A percentile compares a stretch with the other conserved stretches of the same genome.
These are phyloP conservation scores for Ophthalmolycus amberensis DNA, from an alignment of 2,113 vertebrate genomes.

Conservation along the genomic window DNA sequence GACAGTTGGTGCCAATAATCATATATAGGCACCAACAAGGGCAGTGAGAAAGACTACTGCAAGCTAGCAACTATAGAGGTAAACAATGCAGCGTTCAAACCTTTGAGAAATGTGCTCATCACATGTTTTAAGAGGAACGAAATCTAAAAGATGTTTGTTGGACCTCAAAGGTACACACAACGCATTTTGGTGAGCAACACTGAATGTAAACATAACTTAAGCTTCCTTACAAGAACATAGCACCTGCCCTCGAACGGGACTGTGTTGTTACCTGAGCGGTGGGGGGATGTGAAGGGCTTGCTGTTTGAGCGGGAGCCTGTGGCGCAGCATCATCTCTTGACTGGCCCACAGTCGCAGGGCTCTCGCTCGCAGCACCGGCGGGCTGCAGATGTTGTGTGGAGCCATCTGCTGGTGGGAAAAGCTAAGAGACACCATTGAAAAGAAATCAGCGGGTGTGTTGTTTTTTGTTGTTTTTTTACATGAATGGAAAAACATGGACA, in stretches of 20 bases:
- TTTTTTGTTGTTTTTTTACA: neutral
- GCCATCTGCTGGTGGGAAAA: constrained; percentile 72
- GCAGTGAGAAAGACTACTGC: neutral
- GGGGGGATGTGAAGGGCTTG: constrained; percentile 80
- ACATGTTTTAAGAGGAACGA: too few relatives aligned
- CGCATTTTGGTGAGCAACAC: too few relatives aligned
- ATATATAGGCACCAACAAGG: neutral
- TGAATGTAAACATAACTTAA: too few relatives aligned
- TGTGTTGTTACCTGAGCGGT: constrained; percentile 69
- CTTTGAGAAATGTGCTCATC: too few relatives aligned
- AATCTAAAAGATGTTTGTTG: too few relatives aligned
- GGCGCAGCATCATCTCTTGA: constrained; percentile 80
- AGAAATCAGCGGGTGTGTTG: neutral
- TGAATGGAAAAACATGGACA: constrained; percentile 6
- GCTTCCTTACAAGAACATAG: neutral
- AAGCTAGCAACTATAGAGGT: neutral
- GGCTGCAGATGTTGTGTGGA: constrained; percentile 85
- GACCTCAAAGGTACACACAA: too few relatives aligned
- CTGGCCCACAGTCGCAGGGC: constrained; percentile 85
- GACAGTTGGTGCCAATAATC: too few relatives aligned
- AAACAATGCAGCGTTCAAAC: neutral
- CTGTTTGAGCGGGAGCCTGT: constrained; percentile 72
- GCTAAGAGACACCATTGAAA: constrained; percentile 41
- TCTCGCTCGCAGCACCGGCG: constrained; percentile 80
- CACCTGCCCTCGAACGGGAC: neutral